phyloP scores from a whole-genome alignment of 2,888 invertebrate species.

The Helleia helle region DNA sequence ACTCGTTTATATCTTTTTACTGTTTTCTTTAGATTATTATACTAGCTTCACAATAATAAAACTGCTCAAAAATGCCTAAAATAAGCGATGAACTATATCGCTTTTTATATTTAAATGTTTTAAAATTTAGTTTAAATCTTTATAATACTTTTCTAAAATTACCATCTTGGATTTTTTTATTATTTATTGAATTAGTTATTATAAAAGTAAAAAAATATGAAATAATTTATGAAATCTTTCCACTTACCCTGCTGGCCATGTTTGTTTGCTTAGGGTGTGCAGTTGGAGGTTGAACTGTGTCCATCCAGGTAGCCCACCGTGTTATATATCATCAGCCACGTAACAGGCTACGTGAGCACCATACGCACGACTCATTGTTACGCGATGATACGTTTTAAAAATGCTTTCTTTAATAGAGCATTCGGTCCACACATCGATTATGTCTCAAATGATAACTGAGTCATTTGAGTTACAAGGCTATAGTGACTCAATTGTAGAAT shows the following conservation, averaged over 20 bases:
- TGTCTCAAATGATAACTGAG: background rate
- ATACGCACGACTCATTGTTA: constrained; percentile 54
- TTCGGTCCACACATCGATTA: background rate
- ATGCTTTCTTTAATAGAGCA: constrained; percentile 26
- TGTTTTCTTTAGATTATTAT: too few relatives aligned
- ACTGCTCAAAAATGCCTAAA: too few relatives aligned
- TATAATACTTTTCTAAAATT: too few relatives aligned
- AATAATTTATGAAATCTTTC: constrained; percentile 7
- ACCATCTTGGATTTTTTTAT: background rate
- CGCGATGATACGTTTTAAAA: constrained; percentile 32
- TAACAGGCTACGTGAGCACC: constrained; percentile 60
- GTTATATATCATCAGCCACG: constrained; percentile 61
- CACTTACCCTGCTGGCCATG: constrained; percentile 67
- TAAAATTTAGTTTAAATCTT: too few relatives aligned
- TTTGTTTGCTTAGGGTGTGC: constrained; percentile 49
- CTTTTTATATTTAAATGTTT: too few relatives aligned
- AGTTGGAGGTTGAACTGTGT: constrained; percentile 57
- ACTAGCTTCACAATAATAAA: too few relatives aligned
- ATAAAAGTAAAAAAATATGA: too few relatives aligned
- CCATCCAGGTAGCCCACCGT: constrained; percentile 32
- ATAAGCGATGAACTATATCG: too few relatives aligned
- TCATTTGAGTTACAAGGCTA: background rate
- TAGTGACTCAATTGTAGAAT: too few relatives aligned
- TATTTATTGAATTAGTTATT: too few relatives aligned
- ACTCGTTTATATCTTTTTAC: too few relatives aligned